Base-by-base conservation (phyloP, 2,113 vertebrate genomes). In the Indicator maculatus region DNA sequence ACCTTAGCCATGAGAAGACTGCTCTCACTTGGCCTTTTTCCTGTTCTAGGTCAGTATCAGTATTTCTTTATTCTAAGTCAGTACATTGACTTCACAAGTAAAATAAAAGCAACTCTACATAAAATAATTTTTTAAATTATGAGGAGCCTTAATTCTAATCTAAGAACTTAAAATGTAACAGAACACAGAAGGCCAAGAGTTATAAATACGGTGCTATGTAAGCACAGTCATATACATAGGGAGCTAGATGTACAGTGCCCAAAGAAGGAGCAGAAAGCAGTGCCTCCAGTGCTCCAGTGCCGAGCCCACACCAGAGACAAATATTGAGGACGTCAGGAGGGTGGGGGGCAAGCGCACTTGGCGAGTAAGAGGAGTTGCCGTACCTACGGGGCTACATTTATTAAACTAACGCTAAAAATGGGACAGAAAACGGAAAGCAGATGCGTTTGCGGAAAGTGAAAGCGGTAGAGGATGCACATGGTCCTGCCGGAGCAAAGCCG, bases 391-490 rank as follows among this genome's bases (percentile, higher is more conserved):
- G 52, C 56, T 7, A 41, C 24, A 76, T 63, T 72, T 63, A 61
- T 41, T 56, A 56, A 56, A 56, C 9, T 28, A 56, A 16, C 15
- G 16, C 16, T 27, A 56, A 11, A 10, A n/a, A 36, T 5, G 1
- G 1, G 2, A 7, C 31, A 24, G 1, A 4, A 26, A 53, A 83
- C 52, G 65, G 21, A 69, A 84, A 79, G 28, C 83, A 83, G 73
- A 56, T 83, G 76, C 27, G 65, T 89, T 90, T 83, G 64, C 74
- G 86, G 85, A 94, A 95, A 96, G 93, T 3, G 86, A 95, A 89
- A 96, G 76, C 72, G 12, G 72, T 52, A 41, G 31, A 72, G 74
- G 86, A 90, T 81, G 87, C 92, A 52, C 91, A 77, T 77, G 88
- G 93, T 67, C 79, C 8, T 8, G 56, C 39, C 16, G 67, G 72